Evolutionary conservation across 2,888 invertebrate species (phyloP).

Genomic region (Oligia fasciuncula): DNA sequence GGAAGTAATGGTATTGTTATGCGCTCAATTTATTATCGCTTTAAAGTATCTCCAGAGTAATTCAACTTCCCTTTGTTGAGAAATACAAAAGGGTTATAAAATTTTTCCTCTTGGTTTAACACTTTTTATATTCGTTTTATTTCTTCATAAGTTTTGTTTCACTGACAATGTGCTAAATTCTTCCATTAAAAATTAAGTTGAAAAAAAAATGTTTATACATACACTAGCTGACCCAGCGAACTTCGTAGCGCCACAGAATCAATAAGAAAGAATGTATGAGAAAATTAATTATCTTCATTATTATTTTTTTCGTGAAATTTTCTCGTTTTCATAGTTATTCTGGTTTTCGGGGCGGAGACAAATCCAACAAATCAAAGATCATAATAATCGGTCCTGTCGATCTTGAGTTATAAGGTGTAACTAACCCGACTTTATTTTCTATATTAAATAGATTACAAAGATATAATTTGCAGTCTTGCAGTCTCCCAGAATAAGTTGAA

Average conservation of each 20-base stretch:
- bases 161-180: conserved; percentile 3
- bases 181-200: neutral
- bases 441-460: neutral
- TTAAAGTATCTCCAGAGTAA: conserved; percentile 72
- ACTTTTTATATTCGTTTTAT: conserved; percentile 35
- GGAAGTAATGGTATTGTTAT: conserved; percentile 73
- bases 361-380: too few relatives aligned
- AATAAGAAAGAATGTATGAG: too few relatives aligned
- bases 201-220: too few relatives aligned
- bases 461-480: neutral
- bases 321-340: too few relatives aligned
- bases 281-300: too few relatives aligned
- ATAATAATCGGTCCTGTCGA: too few relatives aligned
- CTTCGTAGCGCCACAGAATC: too few relatives aligned
- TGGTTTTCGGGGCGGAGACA: too few relatives aligned
- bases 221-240: too few relatives aligned
- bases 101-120: conserved; percentile 64
- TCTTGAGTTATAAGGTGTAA: too few relatives aligned
- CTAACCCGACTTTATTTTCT: too few relatives aligned
- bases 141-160: conserved; percentile 49
- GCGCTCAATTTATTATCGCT: conserved; percentile 77
- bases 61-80: conserved; percentile 75
- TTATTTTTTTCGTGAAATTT: too few relatives aligned
- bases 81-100: conserved; percentile 74
- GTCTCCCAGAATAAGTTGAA: neutral